Evolutionary conservation across 2,113 vertebrate genomes (phyloP).

Genomic region (Leucopternis melanops): DNA sequence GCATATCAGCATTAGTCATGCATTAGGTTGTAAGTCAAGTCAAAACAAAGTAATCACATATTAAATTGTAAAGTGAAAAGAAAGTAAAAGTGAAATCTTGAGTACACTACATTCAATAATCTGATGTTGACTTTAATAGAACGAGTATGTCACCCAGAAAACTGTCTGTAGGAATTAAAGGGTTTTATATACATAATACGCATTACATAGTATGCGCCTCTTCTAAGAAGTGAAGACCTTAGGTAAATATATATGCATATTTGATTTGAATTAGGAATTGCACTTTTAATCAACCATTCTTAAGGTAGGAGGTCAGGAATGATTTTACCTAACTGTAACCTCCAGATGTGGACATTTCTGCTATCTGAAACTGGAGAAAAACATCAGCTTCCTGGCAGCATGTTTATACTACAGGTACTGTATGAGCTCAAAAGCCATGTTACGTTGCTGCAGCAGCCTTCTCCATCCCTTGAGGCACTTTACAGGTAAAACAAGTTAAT

Average conservation of each 20-base stretch:
- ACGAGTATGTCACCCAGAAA: not conserved
- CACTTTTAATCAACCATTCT: not conserved
- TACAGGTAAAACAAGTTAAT: not conserved
- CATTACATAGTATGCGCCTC: not conserved
- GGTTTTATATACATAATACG: not conserved
- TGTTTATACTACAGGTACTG: not conserved
- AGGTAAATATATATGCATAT: not conserved
- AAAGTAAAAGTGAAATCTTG: slow-evolving; percentile 33
- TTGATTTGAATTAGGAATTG: not conserved
- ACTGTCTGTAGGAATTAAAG: not conserved
- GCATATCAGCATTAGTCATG: slow-evolving; percentile 7
- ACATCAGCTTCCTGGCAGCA: not conserved
- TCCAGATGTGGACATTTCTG: not conserved
- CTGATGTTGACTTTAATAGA: not conserved
- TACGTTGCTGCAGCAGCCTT: not conserved
- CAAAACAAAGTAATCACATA: slow-evolving; percentile 32
- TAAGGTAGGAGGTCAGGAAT: not conserved
- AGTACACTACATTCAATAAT: not conserved
- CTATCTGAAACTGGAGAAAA: not conserved
- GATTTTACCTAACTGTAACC: not conserved
- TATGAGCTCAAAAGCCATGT: not conserved
- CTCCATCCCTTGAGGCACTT: not conserved
- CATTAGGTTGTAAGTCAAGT: slow-evolving; percentile 1
- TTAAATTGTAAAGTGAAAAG: slow-evolving; percentile 1
- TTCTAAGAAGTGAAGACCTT: not conserved